A percentile compares a stretch with the other conserved stretches of the same genome.
phyloP scores from a whole-genome alignment of 1,140 invertebrate species.

The Drosophila santomea region DNA sequence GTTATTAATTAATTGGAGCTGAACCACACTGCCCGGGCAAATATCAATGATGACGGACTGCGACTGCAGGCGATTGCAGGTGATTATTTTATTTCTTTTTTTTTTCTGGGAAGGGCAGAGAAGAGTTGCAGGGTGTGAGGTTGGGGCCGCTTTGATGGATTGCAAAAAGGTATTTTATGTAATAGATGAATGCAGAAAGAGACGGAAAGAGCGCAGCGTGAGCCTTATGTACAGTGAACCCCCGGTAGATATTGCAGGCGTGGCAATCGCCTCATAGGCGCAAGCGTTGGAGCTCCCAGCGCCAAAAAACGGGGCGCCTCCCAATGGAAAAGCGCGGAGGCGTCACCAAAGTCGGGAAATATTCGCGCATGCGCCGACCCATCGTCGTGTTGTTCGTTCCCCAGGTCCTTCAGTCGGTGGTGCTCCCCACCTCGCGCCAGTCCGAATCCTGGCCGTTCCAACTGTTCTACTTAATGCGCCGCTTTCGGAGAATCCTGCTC shows the following conservation, averaged over 20 bases:
- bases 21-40: constrained; percentile 27
- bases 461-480: constrained; percentile 69
- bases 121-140: not conserved
- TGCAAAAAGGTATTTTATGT: constrained; percentile 75
- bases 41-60: constrained; percentile 48
- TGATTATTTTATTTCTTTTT: constrained; percentile 2
- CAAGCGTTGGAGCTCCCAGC: constrained; percentile 69
- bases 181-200: constrained; percentile 35
- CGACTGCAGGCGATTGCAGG: constrained; percentile 39
- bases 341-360: constrained; percentile 51
- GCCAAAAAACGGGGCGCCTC: constrained; percentile 44
- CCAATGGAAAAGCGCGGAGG: constrained; percentile 73
- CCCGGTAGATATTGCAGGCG: constrained; percentile 39
- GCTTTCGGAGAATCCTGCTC: constrained; percentile 69
- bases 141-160: constrained; percentile 72
- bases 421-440: constrained; percentile 14
- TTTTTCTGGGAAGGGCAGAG: not conserved
- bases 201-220: constrained; percentile 8
- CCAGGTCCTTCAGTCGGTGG: not conserved
- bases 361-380: constrained; percentile 24
- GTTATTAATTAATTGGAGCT: constrained; percentile 65
- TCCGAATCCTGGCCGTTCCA: constrained; percentile 51
- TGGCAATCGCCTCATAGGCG: constrained; percentile 71
- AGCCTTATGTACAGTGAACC: constrained; percentile 40
- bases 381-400: not conserved